phyloP scores from a whole-genome alignment of 2,888 invertebrate species.

The Philopedon plagiatum region DNA sequence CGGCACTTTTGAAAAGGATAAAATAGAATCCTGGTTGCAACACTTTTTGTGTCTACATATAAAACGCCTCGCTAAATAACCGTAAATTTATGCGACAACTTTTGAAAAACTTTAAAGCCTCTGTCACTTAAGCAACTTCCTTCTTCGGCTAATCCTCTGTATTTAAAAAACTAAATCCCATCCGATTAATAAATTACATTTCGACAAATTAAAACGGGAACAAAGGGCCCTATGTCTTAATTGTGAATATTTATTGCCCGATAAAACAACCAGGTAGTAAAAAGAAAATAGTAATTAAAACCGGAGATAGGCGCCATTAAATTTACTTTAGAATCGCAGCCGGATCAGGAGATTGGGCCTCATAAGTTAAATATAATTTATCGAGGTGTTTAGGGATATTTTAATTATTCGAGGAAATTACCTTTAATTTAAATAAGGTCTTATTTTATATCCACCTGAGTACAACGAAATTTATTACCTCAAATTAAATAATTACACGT shows the following conservation, averaged over 20 bases:
- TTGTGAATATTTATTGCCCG: slow-evolving; percentile 46
- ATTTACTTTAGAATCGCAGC: slow-evolving; percentile 34
- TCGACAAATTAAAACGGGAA: slow-evolving; percentile 40
- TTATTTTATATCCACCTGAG: slow-evolving; percentile 14
- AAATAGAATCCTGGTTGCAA: no score
- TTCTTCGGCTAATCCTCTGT: no score
- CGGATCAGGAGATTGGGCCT: slow-evolving; percentile 22
- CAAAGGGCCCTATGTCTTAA: slow-evolving; percentile 36
- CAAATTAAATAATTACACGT: neutral
- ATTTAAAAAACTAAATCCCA: slow-evolving; percentile 1
- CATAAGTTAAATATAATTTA: slow-evolving; percentile 46
- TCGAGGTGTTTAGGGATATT: slow-evolving; percentile 23
- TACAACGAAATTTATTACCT: neutral
- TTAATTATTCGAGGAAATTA: slow-evolving; percentile 12
- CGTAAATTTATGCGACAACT: no score
- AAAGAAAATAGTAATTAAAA: slow-evolving; percentile 47
- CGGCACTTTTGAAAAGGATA: no score
- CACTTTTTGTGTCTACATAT: no score
- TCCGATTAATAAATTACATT: slow-evolving; percentile 30
- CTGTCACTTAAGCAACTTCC: no score
- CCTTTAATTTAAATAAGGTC: slow-evolving; percentile 14
- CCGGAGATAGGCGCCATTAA: slow-evolving; percentile 39
- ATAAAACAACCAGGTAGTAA: slow-evolving; percentile 47
- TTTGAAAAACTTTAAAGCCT: no score
- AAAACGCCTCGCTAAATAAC: no score